Evolutionary conservation across 2,888 invertebrate genomes (phyloP).

Genomic region (Drosophila birchii): DNA sequence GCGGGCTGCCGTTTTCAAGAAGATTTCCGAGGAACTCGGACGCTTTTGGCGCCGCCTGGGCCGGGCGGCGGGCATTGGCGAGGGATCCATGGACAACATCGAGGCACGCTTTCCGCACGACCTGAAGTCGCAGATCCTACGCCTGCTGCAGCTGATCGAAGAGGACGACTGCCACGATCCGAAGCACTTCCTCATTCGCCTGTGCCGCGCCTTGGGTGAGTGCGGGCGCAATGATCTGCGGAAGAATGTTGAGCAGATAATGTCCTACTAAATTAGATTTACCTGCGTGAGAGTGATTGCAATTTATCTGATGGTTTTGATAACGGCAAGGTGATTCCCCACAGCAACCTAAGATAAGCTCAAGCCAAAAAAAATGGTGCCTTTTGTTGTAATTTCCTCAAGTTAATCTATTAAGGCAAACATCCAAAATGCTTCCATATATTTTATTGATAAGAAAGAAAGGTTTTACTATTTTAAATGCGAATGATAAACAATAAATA

Average conservation of each 20-base stretch:
- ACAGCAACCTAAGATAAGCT: background rate
- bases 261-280: conserved; percentile 54
- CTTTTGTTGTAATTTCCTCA: background rate
- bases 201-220: conserved; percentile 72
- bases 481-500: background rate
- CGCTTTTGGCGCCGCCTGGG: conserved; percentile 82
- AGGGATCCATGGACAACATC: conserved; percentile 81
- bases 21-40: conserved; percentile 80
- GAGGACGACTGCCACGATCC: conserved; percentile 75
- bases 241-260: conserved; percentile 66
- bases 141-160: conserved; percentile 79
- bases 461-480: background rate
- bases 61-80: conserved; percentile 74
- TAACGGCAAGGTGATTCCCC: conserved; percentile 10
- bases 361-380: background rate
- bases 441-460: background rate
- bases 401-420: background rate
- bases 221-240: conserved; percentile 77
- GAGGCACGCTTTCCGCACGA: conserved; percentile 75
- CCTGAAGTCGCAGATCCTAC: conserved; percentile 73
- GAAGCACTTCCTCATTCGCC: conserved; percentile 50
- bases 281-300: background rate
- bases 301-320: background rate
- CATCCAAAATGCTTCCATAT: background rate
- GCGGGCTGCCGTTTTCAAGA: conserved; percentile 74